These are phyloP conservation scores for Hylaea fasciaria DNA, from an alignment of 2,888 invertebrate species.

Conservation along the genomic window DNA sequence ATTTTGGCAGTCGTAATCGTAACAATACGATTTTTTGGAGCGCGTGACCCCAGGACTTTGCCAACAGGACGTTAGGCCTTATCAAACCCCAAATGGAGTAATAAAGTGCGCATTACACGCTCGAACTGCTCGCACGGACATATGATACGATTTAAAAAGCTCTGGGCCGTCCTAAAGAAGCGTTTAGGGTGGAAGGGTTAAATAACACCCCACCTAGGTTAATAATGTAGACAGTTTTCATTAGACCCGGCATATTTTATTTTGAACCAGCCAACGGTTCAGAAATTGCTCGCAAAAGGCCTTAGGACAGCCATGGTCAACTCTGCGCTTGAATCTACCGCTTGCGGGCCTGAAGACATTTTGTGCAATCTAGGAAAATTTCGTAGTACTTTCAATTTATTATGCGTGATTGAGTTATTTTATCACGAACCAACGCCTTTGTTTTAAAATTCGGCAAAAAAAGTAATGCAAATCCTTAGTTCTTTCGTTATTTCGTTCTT, in stretches of 20 bases:
- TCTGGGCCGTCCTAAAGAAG: conserved; percentile 37
- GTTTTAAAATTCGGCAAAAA: too few relatives aligned
- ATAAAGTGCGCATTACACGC: conserved; percentile 47
- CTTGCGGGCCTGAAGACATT: not conserved
- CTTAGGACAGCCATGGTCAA: conserved; percentile 30
- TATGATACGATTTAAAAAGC: conserved; percentile 48
- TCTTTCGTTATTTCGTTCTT: too few relatives aligned
- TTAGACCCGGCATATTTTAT: conserved; percentile 67
- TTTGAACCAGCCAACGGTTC: conserved; percentile 55
- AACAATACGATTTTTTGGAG: conserved; percentile 39
- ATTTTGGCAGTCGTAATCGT: conserved; percentile 33
- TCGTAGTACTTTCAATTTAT: too few relatives aligned
- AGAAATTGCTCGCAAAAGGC: conserved; percentile 59
- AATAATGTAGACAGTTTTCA: conserved; percentile 64
- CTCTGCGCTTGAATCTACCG: not conserved
- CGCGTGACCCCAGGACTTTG: conserved; percentile 25
- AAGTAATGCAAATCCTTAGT: too few relatives aligned
- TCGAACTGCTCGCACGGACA: conserved; percentile 40
- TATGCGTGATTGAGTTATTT: too few relatives aligned
- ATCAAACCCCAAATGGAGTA: conserved; percentile 46
- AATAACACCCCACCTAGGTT: conserved; percentile 47
- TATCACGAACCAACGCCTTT: too few relatives aligned
- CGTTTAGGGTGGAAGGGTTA: conserved; percentile 47
- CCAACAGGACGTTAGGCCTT: conserved; percentile 41
- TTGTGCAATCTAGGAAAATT: not conserved